phyloP scores from a whole-genome alignment of 2,888 invertebrate species.

The Tetanocera ferruginea region DNA sequence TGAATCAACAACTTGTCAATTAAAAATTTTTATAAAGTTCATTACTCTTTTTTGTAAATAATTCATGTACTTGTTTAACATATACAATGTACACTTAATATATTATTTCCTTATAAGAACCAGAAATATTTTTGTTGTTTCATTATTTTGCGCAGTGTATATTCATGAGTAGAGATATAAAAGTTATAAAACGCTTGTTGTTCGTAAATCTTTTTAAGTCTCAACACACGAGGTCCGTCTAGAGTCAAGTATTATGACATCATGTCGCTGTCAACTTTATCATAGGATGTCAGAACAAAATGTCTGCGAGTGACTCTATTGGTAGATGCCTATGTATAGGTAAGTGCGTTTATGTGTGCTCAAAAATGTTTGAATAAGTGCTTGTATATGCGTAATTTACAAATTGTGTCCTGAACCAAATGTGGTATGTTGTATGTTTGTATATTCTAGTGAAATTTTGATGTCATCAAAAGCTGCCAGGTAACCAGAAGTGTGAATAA shows the following conservation, averaged over 20 bases:
- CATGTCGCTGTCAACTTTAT: conserved; percentile 26
- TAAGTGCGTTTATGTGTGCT: neutral
- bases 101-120: too few species aligned
- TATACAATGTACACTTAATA: too few species aligned
- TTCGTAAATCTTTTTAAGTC: neutral
- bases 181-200: neutral
- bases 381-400: conserved; percentile 24
- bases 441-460: neutral
- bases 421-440: neutral
- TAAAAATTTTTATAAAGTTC: too few species aligned
- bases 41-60: too few species aligned
- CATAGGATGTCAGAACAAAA: conserved; percentile 33
- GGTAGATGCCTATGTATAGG: neutral
- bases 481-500: too few species aligned
- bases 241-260: conserved; percentile 35
- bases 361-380: neutral
- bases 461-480: neutral
- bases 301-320: conserved; percentile 23
- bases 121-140: neutral
- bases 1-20: too few species aligned
- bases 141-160: neutral
- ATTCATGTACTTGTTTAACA: too few species aligned
- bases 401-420: conserved; percentile 35
- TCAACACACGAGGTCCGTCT: neutral
- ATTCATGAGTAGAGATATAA: neutral